Percentiles rank a stretch among this genome's conserved stretches.
Evolutionary conservation across 2,888 invertebrate genomes (phyloP).

Genomic region (Nephrotoma appendiculata): DNA sequence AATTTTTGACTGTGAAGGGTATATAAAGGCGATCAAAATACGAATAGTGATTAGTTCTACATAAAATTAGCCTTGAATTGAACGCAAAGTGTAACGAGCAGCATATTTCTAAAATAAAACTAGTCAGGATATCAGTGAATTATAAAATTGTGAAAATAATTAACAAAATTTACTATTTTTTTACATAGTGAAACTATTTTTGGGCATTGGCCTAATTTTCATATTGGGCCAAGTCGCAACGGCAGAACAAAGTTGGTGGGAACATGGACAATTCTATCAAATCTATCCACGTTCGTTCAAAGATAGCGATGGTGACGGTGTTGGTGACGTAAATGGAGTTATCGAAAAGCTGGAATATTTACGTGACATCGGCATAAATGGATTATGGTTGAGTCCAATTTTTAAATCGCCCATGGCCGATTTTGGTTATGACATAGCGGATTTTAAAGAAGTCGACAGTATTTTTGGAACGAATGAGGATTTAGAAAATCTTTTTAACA

Average conservation of each 20-base stretch:
- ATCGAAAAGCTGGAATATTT: conserved; percentile 44
- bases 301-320: conserved; percentile 69
- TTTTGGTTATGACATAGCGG: conserved; percentile 63
- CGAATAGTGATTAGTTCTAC: neutral
- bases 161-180: neutral
- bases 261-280: conserved; percentile 67
- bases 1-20: neutral
- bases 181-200: neutral
- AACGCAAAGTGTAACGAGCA: neutral
- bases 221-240: neutral
- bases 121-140: neutral
- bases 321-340: conserved; percentile 67
- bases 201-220: neutral
- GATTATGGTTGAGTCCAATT: conserved; percentile 60
- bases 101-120: neutral
- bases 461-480: conserved; percentile 57
- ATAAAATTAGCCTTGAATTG: neutral
- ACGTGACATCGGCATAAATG: conserved; percentile 48
- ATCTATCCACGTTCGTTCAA: conserved; percentile 74
- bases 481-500: conserved; percentile 43
- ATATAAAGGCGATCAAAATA: neutral
- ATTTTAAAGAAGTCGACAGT: conserved; percentile 50
- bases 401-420: conserved; percentile 62
- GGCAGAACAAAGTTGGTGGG: conserved; percentile 58
- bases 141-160: neutral